These are phyloP conservation scores for Dipodomys merriami DNA, from an alignment of 2,113 vertebrate genomes.

Conservation along the genomic window DNA sequence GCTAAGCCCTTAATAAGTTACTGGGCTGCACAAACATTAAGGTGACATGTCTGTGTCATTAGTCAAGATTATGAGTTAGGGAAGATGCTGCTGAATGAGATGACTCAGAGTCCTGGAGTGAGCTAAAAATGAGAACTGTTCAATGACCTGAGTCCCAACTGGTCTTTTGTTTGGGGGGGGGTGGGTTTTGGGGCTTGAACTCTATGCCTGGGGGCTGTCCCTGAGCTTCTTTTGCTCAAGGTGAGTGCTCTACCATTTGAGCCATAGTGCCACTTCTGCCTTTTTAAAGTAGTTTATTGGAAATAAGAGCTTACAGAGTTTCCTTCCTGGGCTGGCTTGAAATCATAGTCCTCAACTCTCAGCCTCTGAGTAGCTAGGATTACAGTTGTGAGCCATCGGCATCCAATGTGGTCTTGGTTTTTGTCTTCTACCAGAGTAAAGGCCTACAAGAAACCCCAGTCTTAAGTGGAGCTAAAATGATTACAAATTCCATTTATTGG, in stretches of 20 bases:
- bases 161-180: no score
- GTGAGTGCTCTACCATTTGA: no score
- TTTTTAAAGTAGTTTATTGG: no score
- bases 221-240: no score
- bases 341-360: no score
- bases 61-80: slow-evolving; percentile 73
- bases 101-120: slow-evolving; percentile 53
- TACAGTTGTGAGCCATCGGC: no score
- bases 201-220: no score
- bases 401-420: neutral
- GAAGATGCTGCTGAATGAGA: slow-evolving; percentile 46
- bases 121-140: slow-evolving; percentile 15
- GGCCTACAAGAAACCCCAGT: slow-evolving; percentile 5
- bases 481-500: neutral
- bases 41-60: slow-evolving; percentile 61
- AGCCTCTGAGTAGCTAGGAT: no score
- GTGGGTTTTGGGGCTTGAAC: no score
- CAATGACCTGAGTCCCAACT: slow-evolving; percentile 9
- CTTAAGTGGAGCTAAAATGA: neutral
- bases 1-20: slow-evolving; percentile 67
- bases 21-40: slow-evolving; percentile 64
- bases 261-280: no score
- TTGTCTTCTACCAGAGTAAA: slow-evolving; percentile 55
- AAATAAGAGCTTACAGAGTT: no score
- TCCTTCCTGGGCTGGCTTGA: no score